phyloP scores from a whole-genome alignment of 2,113 vertebrate genomes.

The Gorsachius goisagi region DNA sequence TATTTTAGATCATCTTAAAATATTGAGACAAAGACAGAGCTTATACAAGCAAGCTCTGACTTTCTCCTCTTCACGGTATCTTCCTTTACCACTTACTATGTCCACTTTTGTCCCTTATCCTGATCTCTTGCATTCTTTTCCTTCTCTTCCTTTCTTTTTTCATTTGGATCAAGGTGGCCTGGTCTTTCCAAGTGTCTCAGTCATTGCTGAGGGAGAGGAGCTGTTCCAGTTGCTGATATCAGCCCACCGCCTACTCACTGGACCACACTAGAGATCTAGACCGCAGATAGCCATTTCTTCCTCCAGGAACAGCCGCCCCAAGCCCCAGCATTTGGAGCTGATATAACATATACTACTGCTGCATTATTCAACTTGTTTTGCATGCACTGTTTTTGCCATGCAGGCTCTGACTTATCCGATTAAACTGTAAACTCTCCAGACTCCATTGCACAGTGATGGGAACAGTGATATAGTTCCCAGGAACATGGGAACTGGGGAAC shows the following conservation, averaged over 20 bases:
- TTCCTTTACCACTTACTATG: neutral
- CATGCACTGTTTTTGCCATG: neutral
- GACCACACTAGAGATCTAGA: neutral
- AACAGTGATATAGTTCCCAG: neutral
- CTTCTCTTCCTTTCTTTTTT: neutral
- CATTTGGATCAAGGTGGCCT: neutral
- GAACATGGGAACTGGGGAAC: neutral
- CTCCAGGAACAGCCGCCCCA: neutral
- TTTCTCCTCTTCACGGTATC: neutral
- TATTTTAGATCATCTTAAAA: neutral
- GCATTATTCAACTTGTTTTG: neutral
- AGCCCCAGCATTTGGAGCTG: neutral
- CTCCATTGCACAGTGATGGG: neutral
- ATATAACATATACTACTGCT: neutral
- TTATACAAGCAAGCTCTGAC: neutral
- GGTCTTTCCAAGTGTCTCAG: neutral
- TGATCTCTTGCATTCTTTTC: neutral
- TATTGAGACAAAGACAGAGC: neutral
- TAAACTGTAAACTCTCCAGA: neutral
- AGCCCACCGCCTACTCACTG: neutral
- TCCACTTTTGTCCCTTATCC: neutral
- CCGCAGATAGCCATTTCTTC: neutral
- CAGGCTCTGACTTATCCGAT: neutral
- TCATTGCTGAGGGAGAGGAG: neutral
- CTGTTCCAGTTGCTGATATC: neutral